A percentile compares a stretch with the other conserved stretches of the same genome.
Evolutionary conservation across 2,113 vertebrate species (phyloP).

Genomic region (Ammodramus savannarum): DNA sequence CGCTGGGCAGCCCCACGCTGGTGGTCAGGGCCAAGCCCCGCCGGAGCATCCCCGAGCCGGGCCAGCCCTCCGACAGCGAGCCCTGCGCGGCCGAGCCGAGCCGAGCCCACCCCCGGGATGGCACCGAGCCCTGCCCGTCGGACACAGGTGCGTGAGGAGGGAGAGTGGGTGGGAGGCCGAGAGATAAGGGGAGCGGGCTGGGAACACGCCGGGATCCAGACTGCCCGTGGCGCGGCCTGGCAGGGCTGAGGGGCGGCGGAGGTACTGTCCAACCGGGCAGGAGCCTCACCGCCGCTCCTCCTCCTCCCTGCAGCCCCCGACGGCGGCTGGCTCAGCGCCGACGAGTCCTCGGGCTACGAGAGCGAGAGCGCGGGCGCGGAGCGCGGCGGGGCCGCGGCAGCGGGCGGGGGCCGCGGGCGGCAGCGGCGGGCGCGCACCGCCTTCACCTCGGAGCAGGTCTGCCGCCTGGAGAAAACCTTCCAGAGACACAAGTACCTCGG

Average conservation of each 20-base stretch:
- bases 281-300: neutral
- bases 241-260: neutral
- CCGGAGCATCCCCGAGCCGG: neutral
- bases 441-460: slow-evolving; percentile 79
- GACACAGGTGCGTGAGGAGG: neutral
- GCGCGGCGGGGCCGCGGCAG: neutral
- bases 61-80: neutral
- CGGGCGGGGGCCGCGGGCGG: neutral
- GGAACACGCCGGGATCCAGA: accelerated
- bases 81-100: neutral
- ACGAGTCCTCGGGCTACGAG: slow-evolving; percentile 48
- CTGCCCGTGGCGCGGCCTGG: neutral
- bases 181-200: accelerated
- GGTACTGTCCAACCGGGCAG: accelerated
- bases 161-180: neutral
- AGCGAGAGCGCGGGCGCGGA: slow-evolving; percentile 13
- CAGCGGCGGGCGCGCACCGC: slow-evolving; percentile 74
- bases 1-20: neutral
- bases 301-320: neutral
- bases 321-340: neutral
- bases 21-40: neutral
- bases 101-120: neutral
- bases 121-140: neutral
- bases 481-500: slow-evolving; percentile 79
- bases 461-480: slow-evolving; percentile 80